These are phyloP conservation scores for Urocynchramus pylzowi DNA, from an alignment of 2,113 vertebrate genomes.

Conservation along the genomic window DNA sequence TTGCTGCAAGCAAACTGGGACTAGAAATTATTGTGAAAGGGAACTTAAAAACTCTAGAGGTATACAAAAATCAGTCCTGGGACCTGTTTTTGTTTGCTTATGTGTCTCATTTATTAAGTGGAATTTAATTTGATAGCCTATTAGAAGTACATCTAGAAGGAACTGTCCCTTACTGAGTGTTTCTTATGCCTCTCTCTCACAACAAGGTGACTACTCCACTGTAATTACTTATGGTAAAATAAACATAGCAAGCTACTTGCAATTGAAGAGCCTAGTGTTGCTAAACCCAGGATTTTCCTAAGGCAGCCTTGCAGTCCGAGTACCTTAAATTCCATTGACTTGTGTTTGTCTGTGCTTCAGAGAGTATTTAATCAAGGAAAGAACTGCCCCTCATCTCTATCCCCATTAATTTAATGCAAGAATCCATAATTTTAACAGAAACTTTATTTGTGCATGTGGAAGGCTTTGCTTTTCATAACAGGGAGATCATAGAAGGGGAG, in stretches of 20 bases:
- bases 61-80: background rate
- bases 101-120: background rate
- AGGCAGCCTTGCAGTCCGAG: background rate
- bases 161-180: background rate
- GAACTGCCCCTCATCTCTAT: background rate
- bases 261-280: background rate
- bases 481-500: background rate
- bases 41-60: background rate
- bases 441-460: background rate
- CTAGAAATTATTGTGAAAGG: background rate
- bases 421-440: background rate
- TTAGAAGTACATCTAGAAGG: background rate
- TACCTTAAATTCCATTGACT: background rate
- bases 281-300: background rate
- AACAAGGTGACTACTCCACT: background rate
- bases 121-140: background rate
- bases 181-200: background rate
- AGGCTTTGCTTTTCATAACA: background rate
- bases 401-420: background rate
- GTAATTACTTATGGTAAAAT: background rate
- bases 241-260: background rate
- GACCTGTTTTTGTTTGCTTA: background rate
- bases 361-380: background rate
- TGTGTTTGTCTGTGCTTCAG: background rate
- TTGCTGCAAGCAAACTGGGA: background rate